Percentiles rank a stretch among this genome's conserved stretches.
These are phyloP conservation scores for Bathynomus jamesi DNA, from an alignment of 1,140 invertebrate genomes.

Conservation along the genomic window DNA sequence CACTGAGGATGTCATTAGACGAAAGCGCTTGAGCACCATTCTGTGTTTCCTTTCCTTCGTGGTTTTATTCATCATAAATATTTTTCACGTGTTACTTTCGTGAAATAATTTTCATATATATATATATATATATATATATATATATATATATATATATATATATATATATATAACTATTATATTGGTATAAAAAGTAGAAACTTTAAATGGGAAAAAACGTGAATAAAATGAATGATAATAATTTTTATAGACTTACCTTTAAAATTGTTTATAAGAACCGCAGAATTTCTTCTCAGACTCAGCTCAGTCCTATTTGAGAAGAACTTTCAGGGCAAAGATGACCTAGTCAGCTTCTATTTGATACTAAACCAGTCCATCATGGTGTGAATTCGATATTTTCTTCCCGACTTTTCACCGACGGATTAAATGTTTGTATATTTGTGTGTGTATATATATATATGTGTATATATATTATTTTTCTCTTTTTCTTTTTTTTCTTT, in stretches of 20 bases:
- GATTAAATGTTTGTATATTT: neutral
- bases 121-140: conserved; percentile 12
- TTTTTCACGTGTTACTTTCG: too few relatives aligned
- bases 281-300: too few relatives aligned
- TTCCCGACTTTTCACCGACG: neutral
- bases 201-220: neutral
- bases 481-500: neutral
- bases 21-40: too few relatives aligned
- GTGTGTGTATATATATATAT: neutral
- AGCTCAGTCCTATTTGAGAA: too few relatives aligned
- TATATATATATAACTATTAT: conserved; percentile 5
- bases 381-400: too few relatives aligned
- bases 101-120: conserved; percentile 6
- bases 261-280: neutral
- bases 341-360: too few relatives aligned
- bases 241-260: neutral
- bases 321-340: too few relatives aligned
- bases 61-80: too few relatives aligned
- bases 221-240: neutral
- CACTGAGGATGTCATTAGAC: too few relatives aligned
- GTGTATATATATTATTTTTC: neutral
- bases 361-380: too few relatives aligned
- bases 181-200: neutral
- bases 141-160: conserved; percentile 12
- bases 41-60: too few relatives aligned